Evolutionary conservation across 2,113 vertebrate species (phyloP).

Genomic region (Hemichromis elongatus): DNA sequence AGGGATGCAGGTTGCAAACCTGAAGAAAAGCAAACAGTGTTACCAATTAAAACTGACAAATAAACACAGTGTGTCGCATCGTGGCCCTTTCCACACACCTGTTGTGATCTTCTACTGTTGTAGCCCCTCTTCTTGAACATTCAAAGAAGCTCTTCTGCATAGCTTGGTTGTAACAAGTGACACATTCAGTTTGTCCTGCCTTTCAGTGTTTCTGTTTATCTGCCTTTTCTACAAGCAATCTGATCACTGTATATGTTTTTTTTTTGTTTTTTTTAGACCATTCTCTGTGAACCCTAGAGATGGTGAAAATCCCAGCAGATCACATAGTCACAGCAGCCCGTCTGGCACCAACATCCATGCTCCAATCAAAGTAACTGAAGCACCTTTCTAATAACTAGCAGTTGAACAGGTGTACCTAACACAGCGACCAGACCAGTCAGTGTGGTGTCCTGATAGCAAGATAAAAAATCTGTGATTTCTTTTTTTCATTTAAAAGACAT

Average conservation of each 20-base stretch:
- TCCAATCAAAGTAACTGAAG: not conserved
- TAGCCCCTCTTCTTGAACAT: not conserved
- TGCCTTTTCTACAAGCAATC: not conserved
- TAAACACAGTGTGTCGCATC: too few species aligned
- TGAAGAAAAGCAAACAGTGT: too few species aligned
- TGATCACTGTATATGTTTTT: not conserved
- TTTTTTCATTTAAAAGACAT: not conserved
- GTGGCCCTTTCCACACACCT: not conserved
- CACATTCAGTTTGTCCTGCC: not conserved
- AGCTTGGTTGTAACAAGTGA: not conserved
- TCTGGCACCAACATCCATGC: not conserved
- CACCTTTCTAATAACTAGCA: not conserved
- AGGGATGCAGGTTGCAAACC: too few species aligned
- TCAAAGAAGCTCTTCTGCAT: not conserved
- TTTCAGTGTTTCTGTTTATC: not conserved
- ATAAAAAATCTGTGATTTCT: not conserved
- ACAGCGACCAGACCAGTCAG: not conserved
- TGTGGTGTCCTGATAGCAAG: not conserved
- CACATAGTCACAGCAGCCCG: not conserved
- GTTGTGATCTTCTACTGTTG: not conserved
- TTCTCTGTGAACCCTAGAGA: not conserved
- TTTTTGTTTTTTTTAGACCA: not conserved
- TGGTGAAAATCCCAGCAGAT: not conserved
- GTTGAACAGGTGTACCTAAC: not conserved
- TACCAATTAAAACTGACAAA: too few species aligned